A percentile compares a stretch with the other conserved stretches of the same genome.
Conservation (phyloP, 2,797 vertebrate genomes). For the Ambastaia sidthimunki region DNA sequence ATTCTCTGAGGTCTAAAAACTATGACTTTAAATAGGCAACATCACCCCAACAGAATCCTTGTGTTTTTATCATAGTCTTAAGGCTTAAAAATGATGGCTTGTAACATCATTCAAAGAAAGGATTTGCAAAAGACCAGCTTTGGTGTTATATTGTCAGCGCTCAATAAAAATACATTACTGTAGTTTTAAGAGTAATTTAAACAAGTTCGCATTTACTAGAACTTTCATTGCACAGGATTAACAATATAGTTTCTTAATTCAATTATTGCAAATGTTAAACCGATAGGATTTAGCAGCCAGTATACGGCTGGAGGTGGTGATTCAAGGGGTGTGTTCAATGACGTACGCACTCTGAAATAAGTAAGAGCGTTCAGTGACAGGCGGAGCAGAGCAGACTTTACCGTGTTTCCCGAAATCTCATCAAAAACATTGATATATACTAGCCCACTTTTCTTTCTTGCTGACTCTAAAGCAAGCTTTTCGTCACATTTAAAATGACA, state of each 20-base stretch:
- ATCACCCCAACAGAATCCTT: constrained; percentile 1
- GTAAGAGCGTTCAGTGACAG: constrained; percentile 23
- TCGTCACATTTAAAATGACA: not conserved
- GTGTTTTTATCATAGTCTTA: too few relatives aligned
- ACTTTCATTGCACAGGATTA: too few relatives aligned
- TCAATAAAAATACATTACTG: too few relatives aligned
- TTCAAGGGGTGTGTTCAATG: constrained; percentile 40
- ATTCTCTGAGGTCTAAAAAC: constrained; percentile 39
- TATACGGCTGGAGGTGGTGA: constrained; percentile 16
- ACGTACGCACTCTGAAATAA: constrained; percentile 29
- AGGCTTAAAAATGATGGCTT: too few relatives aligned
- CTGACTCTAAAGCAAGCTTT: not conserved
- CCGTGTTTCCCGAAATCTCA: not conserved
- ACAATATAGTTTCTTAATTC: not conserved
- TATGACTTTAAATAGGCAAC: constrained; percentile 38
- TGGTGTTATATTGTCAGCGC: too few relatives aligned
- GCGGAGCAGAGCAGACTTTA: constrained; percentile 19
- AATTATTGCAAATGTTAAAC: not conserved
- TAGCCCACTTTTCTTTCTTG: not conserved
- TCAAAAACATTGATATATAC: not conserved
- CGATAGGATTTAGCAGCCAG: not conserved
- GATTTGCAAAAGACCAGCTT: too few relatives aligned
- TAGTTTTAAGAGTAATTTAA: too few relatives aligned
- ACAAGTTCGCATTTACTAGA: too few relatives aligned
- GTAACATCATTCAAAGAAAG: too few relatives aligned